A percentile compares a stretch with the other conserved stretches of the same genome.
Evolutionary conservation across 2,113 vertebrate species (phyloP).

Genomic region (Jacana jacana): DNA sequence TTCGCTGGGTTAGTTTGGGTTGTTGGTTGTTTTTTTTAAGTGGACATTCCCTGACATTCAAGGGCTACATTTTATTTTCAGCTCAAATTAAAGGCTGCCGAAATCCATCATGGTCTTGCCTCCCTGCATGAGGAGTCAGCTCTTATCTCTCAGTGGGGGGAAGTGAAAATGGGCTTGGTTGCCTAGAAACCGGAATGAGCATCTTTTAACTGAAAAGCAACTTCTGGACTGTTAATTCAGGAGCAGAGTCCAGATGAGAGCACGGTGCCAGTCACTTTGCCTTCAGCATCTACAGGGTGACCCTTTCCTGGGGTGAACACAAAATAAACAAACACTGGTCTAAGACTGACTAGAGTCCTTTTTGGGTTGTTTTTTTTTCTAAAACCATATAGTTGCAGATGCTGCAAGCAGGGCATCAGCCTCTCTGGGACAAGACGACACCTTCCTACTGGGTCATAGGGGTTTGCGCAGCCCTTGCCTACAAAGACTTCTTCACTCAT

Average conservation of each 20-base stretch:
- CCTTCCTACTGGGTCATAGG: not conserved
- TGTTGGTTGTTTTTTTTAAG: not conserved
- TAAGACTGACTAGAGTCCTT: not conserved
- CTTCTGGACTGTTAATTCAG: slow-evolving; percentile 41
- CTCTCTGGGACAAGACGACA: not conserved
- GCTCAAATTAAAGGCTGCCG: slow-evolving; percentile 44
- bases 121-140: slow-evolving; percentile 48
- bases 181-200: slow-evolving; percentile 68
- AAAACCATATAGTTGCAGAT: not conserved
- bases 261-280: not conserved
- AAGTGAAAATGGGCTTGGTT: slow-evolving; percentile 61
- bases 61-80: slow-evolving; percentile 32
- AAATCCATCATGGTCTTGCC: slow-evolving; percentile 56
- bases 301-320: accelerated
- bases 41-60: not conserved
- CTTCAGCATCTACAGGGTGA: not conserved
- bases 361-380: not conserved
- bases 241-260: not conserved
- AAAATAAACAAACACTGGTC: not conserved
- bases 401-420: not conserved
- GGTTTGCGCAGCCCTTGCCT: not conserved
- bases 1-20: not conserved
- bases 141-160: slow-evolving; percentile 60
- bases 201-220: slow-evolving; percentile 52
- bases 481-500: not conserved